Evolutionary conservation across 2,888 invertebrate species (phyloP).

Genomic region (Sipha maydis): DNA sequence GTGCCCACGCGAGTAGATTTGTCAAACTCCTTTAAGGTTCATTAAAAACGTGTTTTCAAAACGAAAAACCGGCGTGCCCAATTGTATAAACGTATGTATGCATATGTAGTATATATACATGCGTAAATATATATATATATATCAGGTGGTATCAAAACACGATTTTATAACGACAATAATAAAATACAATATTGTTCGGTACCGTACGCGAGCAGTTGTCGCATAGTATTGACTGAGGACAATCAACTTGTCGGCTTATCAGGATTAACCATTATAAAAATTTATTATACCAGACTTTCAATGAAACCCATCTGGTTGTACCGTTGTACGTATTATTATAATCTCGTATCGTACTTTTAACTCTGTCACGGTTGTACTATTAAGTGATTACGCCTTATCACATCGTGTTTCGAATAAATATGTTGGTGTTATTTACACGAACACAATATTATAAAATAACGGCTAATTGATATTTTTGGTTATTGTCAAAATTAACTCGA

Average conservation of each 20-base stretch:
- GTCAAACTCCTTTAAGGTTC: slow-evolving; percentile 58
- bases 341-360: slow-evolving; percentile 16
- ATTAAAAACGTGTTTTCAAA: slow-evolving; percentile 61
- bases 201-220: background rate
- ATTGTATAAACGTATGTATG: background rate
- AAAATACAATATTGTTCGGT: slow-evolving; percentile 48
- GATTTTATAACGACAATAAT: slow-evolving; percentile 48
- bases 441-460: background rate
- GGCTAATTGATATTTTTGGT: slow-evolving; percentile 17
- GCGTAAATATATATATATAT: background rate
- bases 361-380: background rate
- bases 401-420: slow-evolving; percentile 13
- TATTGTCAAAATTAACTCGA: background rate
- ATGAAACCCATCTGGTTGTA: slow-evolving; percentile 55
- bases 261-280: slow-evolving; percentile 53
- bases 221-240: slow-evolving; percentile 10
- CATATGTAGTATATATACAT: background rate
- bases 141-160: slow-evolving; percentile 55
- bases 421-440: background rate
- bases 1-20: slow-evolving; percentile 60
- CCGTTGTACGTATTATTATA: slow-evolving; percentile 22
- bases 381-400: slow-evolving; percentile 25
- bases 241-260: slow-evolving; percentile 62
- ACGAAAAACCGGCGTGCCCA: slow-evolving; percentile 43
- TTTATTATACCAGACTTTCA: slow-evolving; percentile 50